phyloP scores from a whole-genome alignment of 2,888 invertebrate species.

The Drosophila yooni region DNA sequence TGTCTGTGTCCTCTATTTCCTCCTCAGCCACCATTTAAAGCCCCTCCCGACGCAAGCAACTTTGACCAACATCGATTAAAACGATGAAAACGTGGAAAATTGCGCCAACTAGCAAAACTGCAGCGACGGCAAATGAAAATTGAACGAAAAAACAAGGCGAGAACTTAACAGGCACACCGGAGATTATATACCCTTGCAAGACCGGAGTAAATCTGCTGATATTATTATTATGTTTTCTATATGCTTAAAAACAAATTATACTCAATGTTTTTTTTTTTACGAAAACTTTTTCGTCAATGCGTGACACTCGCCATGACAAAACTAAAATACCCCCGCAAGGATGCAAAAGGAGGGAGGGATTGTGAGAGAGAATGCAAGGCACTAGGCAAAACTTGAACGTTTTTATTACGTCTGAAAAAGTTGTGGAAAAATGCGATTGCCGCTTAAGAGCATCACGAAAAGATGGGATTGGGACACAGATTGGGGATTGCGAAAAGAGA shows the following conservation, averaged over 20 bases:
- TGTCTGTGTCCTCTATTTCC: constrained; percentile 14
- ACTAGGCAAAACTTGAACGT: constrained; percentile 73
- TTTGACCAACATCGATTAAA: constrained; percentile 81
- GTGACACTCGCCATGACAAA: background rate
- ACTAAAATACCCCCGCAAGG: background rate
- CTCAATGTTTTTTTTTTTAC: background rate
- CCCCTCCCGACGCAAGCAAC: constrained; percentile 42
- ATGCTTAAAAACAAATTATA: background rate
- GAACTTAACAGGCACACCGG: constrained; percentile 11
- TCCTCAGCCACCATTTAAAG: background rate
- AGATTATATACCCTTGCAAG: background rate
- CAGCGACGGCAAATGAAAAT: constrained; percentile 77
- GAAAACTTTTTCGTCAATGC: background rate
- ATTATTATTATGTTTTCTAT: background rate
- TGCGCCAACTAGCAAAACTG: constrained; percentile 79
- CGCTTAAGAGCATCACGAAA: constrained; percentile 70
- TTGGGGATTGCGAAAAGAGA: constrained; percentile 5
- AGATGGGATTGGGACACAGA: constrained; percentile 13
- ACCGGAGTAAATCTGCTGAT: background rate
- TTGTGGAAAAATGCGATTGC: constrained; percentile 79
- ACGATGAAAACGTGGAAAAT: constrained; percentile 81
- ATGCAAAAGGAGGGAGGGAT: background rate
- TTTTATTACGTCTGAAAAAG: constrained; percentile 79
- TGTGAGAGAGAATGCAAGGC: constrained; percentile 33
- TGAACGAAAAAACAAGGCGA: constrained; percentile 50